Base-by-base conservation (phyloP, 2,888 invertebrate species). In the Lochmaea capreae region DNA sequence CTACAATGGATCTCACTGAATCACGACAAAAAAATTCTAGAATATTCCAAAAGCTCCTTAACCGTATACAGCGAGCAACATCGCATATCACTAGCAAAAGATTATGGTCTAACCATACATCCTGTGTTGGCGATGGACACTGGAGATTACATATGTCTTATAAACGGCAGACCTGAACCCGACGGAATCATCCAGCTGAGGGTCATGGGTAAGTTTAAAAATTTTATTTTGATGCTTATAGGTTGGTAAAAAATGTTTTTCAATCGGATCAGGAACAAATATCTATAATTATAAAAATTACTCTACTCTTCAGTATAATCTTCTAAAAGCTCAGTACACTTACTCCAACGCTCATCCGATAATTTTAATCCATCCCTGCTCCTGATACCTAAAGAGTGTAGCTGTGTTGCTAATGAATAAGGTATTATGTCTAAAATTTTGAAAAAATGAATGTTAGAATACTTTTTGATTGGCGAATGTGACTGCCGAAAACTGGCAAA, bases 131-230 rank as follows among this genome's bases (percentile, higher is more conserved):
- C 92, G 59, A 87, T 89, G 74, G 93, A 93, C 85, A 91, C 90
- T 79, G 91, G 91, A 58, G 91, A 92, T 82, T 93, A 93, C 84
- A 89, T 90, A 80, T 93, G 93, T 82, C 88, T 92, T 79, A 91
- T 92, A 81, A 93, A 93, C 87, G 91, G 90, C 84, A 89, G 92
- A 62, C 91, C 91, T 73, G 89, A 90, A 84, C 91, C 92, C 16
- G 92, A 93, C 84, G 90, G 90, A 54, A 88, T 92, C 79, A 89
- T 92, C 77, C 89, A 90, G 82, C 89, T 93, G 80, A 88, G 91
- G 79, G 92, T 93, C 73, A 91, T 92, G 89, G 93, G 93, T 93
- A 87, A 89, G 89, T 71, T 54, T 1, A 33, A 57, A 16, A 2
- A 3, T 58, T 39, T 42, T 62, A 62, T 39, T n/a, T 4, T 16